Evolutionary conservation across 2,888 invertebrate genomes (phyloP).

Genomic region (Epicampocera succincta): DNA sequence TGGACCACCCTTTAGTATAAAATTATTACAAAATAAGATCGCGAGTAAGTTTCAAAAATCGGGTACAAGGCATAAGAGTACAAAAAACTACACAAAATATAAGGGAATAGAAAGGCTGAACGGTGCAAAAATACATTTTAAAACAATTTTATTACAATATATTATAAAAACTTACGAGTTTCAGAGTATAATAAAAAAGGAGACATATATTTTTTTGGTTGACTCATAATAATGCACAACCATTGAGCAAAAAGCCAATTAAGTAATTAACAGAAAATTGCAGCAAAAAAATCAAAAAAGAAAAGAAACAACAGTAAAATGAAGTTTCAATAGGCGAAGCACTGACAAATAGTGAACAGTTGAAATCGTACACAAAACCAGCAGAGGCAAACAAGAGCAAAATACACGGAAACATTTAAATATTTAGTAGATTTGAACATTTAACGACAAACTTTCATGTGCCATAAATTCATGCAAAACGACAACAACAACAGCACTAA

Average conservation of each 20-base stretch:
- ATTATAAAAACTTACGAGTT: too few relatives aligned
- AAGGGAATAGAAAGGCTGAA: too few relatives aligned
- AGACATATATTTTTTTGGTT: too few relatives aligned
- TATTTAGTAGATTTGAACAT: constrained; percentile 39
- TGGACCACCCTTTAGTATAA: too few relatives aligned
- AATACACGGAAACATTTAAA: constrained; percentile 1
- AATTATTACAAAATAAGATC: too few relatives aligned
- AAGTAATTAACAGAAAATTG: constrained; percentile 45
- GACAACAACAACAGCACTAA: constrained; percentile 9
- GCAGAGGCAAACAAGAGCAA: constrained; percentile 17
- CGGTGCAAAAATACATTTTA: too few relatives aligned
- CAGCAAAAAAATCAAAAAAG: too few relatives aligned
- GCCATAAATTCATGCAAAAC: constrained; percentile 43
- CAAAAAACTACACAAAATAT: too few relatives aligned
- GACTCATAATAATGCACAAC: not conserved
- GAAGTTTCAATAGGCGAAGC: not conserved
- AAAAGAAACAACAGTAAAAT: not conserved
- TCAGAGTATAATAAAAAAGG: too few relatives aligned
- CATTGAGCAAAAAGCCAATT: constrained; percentile 28
- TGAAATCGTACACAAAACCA: constrained; percentile 6
- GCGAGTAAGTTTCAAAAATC: too few relatives aligned
- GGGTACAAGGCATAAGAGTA: too few relatives aligned
- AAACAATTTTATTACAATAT: too few relatives aligned
- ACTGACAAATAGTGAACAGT: constrained; percentile 32
- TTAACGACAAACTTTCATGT: constrained; percentile 44